phyloP scores from a whole-genome alignment of 2,888 invertebrate species.

The Callimorpha dominula region DNA sequence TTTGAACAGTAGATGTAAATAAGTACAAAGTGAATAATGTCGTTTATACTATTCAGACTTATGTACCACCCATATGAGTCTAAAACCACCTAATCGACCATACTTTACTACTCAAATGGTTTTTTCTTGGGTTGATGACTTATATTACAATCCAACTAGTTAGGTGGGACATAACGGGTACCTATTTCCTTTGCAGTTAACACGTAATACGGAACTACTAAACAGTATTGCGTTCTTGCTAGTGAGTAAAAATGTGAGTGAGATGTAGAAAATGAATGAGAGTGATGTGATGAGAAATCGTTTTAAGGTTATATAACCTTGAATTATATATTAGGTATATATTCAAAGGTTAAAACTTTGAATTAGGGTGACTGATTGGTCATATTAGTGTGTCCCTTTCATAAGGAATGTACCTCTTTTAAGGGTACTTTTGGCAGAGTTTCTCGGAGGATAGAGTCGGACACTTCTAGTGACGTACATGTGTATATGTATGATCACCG shows the following conservation, averaged over 20 bases:
- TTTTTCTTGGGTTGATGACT: background rate
- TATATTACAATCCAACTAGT: background rate
- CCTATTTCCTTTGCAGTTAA: background rate
- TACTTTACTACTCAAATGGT: too few species aligned
- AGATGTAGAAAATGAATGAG: background rate
- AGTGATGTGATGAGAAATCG: background rate
- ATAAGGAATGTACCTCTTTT: too few species aligned
- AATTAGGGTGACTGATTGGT: too few species aligned
- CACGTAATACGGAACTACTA: background rate
- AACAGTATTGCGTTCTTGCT: background rate
- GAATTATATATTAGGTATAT: too few species aligned
- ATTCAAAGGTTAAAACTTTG: too few species aligned
- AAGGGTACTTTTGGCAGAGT: background rate
- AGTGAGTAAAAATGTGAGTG: background rate
- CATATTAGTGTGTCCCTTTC: too few species aligned
- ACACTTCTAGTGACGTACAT: background rate
- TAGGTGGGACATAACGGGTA: background rate
- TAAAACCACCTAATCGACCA: background rate
- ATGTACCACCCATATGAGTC: background rate
- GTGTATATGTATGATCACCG: background rate
- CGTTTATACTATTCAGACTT: too few species aligned
- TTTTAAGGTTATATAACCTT: background rate
- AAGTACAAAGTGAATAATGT: too few species aligned
- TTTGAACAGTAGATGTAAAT: background rate
- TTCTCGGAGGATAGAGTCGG: background rate